These are phyloP conservation scores for Neoscelio sp. DNA, from an alignment of 2,888 invertebrate species.

Conservation along the genomic window DNA sequence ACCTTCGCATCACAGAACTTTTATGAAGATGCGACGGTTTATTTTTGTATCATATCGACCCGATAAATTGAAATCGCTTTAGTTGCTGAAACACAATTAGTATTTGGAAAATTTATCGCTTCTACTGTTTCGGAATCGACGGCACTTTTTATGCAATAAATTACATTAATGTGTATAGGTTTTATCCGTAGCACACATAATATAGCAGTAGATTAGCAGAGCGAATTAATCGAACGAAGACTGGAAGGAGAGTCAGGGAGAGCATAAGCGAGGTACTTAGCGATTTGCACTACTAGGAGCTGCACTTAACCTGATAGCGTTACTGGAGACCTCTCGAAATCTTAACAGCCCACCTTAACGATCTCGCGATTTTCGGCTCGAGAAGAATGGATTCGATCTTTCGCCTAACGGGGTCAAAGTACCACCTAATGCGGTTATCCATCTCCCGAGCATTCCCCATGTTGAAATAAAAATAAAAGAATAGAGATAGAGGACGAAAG, in stretches of 20 bases:
- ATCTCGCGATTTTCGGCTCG: slow-evolving; percentile 59
- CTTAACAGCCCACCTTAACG: slow-evolving; percentile 63
- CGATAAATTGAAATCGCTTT: too few species aligned
- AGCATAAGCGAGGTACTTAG: slow-evolving; percentile 57
- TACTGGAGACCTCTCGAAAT: slow-evolving; percentile 60
- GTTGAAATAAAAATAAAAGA: slow-evolving; percentile 32
- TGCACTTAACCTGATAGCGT: slow-evolving; percentile 63
- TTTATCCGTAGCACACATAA: slow-evolving; percentile 15
- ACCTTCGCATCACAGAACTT: slow-evolving; percentile 5
- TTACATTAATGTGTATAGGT: background rate
- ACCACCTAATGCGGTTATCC: slow-evolving; percentile 65
- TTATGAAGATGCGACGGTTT: slow-evolving; percentile 4
- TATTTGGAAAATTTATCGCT: too few species aligned
- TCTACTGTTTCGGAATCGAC: too few species aligned
- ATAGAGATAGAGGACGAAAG: slow-evolving; percentile 22
- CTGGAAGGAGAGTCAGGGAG: background rate
- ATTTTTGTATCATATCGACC: too few species aligned
- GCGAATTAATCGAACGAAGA: slow-evolving; percentile 52
- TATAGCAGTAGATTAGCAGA: slow-evolving; percentile 40
- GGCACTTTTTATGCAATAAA: slow-evolving; percentile 10
- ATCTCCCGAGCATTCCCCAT: slow-evolving; percentile 39
- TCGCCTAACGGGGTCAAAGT: slow-evolving; percentile 51
- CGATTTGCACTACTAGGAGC: slow-evolving; percentile 55
- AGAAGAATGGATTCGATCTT: slow-evolving; percentile 55
- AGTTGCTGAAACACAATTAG: too few species aligned